Percentiles rank a stretch among this genome's conserved stretches.
phyloP scores from a whole-genome alignment of 2,113 vertebrate species.

The Mus musculus region DNA sequence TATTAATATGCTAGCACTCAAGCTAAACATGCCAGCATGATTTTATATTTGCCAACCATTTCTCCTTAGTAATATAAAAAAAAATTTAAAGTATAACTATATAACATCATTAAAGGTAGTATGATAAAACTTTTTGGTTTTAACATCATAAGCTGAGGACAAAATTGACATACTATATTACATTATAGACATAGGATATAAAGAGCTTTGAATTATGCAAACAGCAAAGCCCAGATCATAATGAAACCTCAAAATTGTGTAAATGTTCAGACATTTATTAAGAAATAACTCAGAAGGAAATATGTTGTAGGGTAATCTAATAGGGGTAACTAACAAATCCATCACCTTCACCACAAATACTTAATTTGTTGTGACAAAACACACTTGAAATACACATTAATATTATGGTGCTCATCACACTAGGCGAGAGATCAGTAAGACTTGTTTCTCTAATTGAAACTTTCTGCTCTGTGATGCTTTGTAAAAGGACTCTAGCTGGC shows the following conservation, averaged over 20 bases:
- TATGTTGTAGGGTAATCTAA: not conserved
- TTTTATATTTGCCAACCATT: constrained; percentile 22
- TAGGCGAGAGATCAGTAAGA: not conserved
- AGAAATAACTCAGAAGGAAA: not conserved
- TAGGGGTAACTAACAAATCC: not conserved
- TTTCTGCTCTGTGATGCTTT: not conserved
- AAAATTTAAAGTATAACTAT: not conserved
- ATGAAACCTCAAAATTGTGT: not conserved
- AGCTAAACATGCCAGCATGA: not conserved
- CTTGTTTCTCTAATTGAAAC: not conserved
- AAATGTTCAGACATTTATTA: not conserved
- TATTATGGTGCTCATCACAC: not conserved
- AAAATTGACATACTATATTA: not conserved
- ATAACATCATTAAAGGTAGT: not conserved
- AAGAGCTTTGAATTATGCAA: not conserved
- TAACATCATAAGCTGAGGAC: not conserved
- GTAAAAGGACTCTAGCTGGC: not conserved
- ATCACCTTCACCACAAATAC: not conserved
- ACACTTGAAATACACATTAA: not conserved
- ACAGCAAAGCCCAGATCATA: not conserved
- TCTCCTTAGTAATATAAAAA: not conserved
- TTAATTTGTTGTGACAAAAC: not conserved
- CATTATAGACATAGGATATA: not conserved
- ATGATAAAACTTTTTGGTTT: not conserved
- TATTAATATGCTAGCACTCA: not conserved